These are phyloP conservation scores for Metalampra italica DNA, from an alignment of 2,888 invertebrate genomes.

Conservation along the genomic window DNA sequence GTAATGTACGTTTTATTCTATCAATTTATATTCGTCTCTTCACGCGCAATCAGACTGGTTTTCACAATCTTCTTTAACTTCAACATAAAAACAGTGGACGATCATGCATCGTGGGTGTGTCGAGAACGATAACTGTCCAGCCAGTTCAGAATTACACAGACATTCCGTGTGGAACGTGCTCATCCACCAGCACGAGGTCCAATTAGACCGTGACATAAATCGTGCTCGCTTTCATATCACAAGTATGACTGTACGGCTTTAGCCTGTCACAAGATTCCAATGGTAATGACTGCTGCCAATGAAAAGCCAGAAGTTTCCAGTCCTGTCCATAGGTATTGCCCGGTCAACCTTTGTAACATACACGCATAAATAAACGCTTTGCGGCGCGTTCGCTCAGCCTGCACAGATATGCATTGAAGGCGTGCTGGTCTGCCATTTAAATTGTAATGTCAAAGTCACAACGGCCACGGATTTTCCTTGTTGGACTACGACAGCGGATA, in stretches of 20 bases:
- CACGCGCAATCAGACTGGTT: too few relatives aligned
- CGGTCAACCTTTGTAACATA: slow-evolving; percentile 3
- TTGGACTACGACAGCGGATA: neutral
- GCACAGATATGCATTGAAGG: slow-evolving; percentile 2
- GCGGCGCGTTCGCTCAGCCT: slow-evolving; percentile 31
- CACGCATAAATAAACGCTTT: slow-evolving; percentile 15
- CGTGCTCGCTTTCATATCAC: slow-evolving; percentile 42
- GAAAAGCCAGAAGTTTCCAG: neutral
- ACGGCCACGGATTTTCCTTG: neutral
- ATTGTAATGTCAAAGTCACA: neutral
- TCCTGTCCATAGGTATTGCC: neutral
- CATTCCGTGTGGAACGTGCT: slow-evolving; percentile 53
- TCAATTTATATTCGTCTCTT: too few relatives aligned
- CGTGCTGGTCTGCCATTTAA: neutral
- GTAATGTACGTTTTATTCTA: too few relatives aligned
- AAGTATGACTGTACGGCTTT: neutral
- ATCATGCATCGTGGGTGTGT: slow-evolving; percentile 2
- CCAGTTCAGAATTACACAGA: slow-evolving; percentile 42
- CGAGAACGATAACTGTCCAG: slow-evolving; percentile 23
- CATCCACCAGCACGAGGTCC: slow-evolving; percentile 47
- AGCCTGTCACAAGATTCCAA: neutral
- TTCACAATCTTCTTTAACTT: neutral
- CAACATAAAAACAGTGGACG: neutral
- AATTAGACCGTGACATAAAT: slow-evolving; percentile 71
- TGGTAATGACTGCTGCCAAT: too few relatives aligned